phyloP scores from a whole-genome alignment of 2,888 invertebrate species.

The Eupithecia subfuscata region DNA sequence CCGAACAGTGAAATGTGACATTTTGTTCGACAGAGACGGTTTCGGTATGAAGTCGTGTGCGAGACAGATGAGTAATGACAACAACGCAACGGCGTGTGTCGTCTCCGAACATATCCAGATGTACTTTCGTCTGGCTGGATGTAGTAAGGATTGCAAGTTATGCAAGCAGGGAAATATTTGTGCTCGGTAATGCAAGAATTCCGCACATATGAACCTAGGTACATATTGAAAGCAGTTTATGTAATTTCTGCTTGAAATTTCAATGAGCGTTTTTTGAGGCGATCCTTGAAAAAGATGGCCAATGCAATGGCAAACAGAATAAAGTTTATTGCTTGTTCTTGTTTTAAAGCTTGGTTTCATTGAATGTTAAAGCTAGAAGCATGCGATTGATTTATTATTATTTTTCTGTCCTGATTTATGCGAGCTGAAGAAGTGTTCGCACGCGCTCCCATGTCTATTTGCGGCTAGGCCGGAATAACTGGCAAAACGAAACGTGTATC shows the following conservation, averaged over 20 bases:
- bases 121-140: slow-evolving; percentile 59
- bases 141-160: slow-evolving; percentile 67
- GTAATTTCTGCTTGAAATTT: not conserved
- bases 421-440: slow-evolving; percentile 64
- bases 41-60: slow-evolving; percentile 73
- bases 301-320: not conserved
- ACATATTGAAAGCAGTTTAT: slow-evolving; percentile 7
- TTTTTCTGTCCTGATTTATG: slow-evolving; percentile 66
- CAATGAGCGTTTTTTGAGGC: not conserved
- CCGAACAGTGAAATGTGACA: slow-evolving; percentile 58
- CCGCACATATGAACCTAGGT: slow-evolving; percentile 46
- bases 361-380: slow-evolving; percentile 56
- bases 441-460: slow-evolving; percentile 68
- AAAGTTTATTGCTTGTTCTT: slow-evolving; percentile 15
- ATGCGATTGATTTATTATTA: slow-evolving; percentile 61
- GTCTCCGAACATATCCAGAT: slow-evolving; percentile 76
- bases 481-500: slow-evolving; percentile 70
- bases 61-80: slow-evolving; percentile 83
- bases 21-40: slow-evolving; percentile 60
- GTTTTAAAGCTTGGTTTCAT: too few species aligned
- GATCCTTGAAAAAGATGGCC: not conserved
- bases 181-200: slow-evolving; percentile 56
- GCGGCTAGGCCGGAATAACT: slow-evolving; percentile 70
- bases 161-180: slow-evolving; percentile 65
- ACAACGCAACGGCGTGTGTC: slow-evolving; percentile 74